Conservation (phyloP, 2,888 invertebrate species). For the Podabrus alpinus region DNA sequence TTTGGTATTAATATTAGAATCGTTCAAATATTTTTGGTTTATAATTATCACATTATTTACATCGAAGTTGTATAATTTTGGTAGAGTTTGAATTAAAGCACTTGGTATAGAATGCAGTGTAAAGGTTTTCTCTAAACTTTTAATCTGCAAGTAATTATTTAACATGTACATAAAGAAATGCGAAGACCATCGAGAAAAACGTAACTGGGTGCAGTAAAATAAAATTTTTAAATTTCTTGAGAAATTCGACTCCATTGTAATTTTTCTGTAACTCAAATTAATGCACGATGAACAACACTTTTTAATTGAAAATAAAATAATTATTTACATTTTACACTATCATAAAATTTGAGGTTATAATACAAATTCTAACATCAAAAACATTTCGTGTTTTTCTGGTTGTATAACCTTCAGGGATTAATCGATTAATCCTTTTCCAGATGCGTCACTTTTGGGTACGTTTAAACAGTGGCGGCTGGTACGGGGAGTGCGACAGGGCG, state of each 20-base stretch:
- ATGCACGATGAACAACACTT: neutral
- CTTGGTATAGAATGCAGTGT: slow-evolving; percentile 35
- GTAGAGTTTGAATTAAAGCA: slow-evolving; percentile 26
- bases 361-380: too few relatives aligned
- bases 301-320: too few relatives aligned
- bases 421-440: too few relatives aligned
- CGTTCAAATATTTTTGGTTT: slow-evolving; percentile 29
- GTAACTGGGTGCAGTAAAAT: slow-evolving; percentile 19
- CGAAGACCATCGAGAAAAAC: slow-evolving; percentile 34
- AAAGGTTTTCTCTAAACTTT: slow-evolving; percentile 40
- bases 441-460: too few relatives aligned
- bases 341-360: too few relatives aligned
- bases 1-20: neutral
- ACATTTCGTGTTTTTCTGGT: too few relatives aligned
- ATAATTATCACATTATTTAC: slow-evolving; percentile 44
- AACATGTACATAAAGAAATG: slow-evolving; percentile 50
- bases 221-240: slow-evolving; percentile 8
- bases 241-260: neutral
- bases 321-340: too few relatives aligned
- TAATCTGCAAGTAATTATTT: slow-evolving; percentile 42
- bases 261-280: neutral
- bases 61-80: slow-evolving; percentile 34
- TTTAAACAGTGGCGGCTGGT: too few relatives aligned
- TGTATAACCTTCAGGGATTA: too few relatives aligned
- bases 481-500: too few relatives aligned